Evolutionary conservation across 2,113 vertebrate genomes (phyloP).

Genomic region (Poecile atricapillus): DNA sequence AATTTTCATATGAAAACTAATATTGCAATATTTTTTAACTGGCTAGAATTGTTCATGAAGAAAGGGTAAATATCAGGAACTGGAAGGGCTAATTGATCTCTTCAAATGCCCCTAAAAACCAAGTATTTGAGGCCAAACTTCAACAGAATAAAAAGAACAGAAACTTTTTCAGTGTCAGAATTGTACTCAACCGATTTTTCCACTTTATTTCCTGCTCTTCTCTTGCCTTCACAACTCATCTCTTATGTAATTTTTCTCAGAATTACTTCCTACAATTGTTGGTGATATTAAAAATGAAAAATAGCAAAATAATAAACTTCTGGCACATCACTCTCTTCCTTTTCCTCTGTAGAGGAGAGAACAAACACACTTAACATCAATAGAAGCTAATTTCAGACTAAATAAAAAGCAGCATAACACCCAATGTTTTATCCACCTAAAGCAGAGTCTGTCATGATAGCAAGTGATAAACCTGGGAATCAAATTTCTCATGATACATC

Average conservation of each 20-base stretch:
- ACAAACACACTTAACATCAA: background rate
- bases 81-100: background rate
- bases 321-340: background rate
- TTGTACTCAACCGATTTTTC: background rate
- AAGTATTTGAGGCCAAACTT: background rate
- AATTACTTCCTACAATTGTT: background rate
- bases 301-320: background rate
- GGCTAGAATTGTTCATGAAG: background rate
- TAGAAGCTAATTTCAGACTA: background rate
- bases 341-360: background rate
- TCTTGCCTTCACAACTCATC: background rate
- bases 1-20: background rate
- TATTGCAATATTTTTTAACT: background rate
- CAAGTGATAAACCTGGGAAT: background rate
- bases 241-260: background rate
- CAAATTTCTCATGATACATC: background rate
- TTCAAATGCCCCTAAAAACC: background rate
- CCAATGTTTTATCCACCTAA: background rate
- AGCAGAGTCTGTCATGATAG: background rate
- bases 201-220: background rate
- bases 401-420: background rate
- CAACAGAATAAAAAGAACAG: background rate
- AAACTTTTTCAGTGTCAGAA: background rate
- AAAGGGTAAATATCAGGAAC: background rate
- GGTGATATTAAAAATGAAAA: background rate